Evolutionary conservation across 1,140 invertebrate species (phyloP), one percentile per base, ranked within the genome.

Genomic region (Drosophila bocki): DNA sequence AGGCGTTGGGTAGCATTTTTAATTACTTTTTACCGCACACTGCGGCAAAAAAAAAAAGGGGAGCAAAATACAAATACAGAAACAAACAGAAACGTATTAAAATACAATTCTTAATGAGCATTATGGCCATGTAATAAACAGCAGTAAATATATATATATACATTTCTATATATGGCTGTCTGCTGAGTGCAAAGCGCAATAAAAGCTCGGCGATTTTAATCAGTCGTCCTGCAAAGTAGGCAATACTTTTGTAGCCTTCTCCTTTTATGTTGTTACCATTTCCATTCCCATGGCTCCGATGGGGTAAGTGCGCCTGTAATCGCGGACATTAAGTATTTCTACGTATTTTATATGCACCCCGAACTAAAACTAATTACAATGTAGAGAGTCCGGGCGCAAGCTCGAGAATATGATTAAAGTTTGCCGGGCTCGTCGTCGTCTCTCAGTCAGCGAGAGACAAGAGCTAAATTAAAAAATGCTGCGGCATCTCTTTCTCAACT

Each of bases 31-130:
- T 61, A 78, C 64, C 72, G 51, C 74, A 58, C 39, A 57, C 32
- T 42, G 45, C 11, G n/a, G 6, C 35, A 56, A 39, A 68, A 60
- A 69, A 69, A 42, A 60, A 64, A 33, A 15, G 44, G 62, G 63
- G 37, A 64, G 54, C 68, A 6, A 50, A 64, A 39, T 61, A 63
- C 47, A 56, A 61, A 72, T 65, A 86, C 74, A 62, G 50, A 71
- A 70, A 85, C 53, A 61, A 81, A 47, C 59, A 53, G 69, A 78
- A 80, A 50, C 71, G 64, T 65, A 83, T 88, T 78, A 83, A 69
- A 88, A 87, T 88, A 81, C 69, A 80, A 90, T 88, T 78, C 72
- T 87, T 87, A 86, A 88, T 86, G 84, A 86, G 84, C 67, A 87
- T 83, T 88, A 86, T 88, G 76, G 67, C 84, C 76, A 61, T 79